phyloP scores from a whole-genome alignment of 2,113 vertebrate genomes.

The Emydocephalus ijimae region DNA sequence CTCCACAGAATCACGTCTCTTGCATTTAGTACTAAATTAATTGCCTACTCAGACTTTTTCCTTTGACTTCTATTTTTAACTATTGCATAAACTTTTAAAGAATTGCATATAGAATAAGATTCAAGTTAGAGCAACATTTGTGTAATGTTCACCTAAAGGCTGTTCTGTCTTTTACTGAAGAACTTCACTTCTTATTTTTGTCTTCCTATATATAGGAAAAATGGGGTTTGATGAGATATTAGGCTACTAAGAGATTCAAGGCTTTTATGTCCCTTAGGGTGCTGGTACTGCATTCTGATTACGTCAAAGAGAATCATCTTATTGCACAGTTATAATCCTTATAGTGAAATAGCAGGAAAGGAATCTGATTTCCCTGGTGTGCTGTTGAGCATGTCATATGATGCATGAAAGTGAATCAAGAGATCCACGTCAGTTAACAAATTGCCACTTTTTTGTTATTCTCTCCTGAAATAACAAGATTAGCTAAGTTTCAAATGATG shows the following conservation, averaged over 20 bases:
- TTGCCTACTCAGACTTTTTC: not conserved
- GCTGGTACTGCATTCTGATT: not conserved
- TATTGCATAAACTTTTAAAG: not conserved
- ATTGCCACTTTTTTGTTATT: not conserved
- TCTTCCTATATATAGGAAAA: not conserved
- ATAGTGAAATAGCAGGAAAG: too few species aligned
- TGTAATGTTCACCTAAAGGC: not conserved
- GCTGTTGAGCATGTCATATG: not conserved
- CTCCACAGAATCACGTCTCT: not conserved
- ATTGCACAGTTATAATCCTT: not conserved
- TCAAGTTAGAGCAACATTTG: not conserved
- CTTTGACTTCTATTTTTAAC: not conserved
- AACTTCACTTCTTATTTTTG: not conserved
- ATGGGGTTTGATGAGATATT: not conserved
- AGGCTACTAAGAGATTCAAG: not conserved
- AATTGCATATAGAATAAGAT: not conserved
- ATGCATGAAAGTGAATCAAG: not conserved
- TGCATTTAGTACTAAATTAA: not conserved
- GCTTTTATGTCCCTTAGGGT: not conserved
- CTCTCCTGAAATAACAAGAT: not conserved
- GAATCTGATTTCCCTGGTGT: not conserved
- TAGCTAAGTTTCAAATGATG: not conserved
- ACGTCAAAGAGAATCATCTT: not conserved
- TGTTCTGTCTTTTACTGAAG: not conserved
- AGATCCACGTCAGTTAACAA: not conserved